Evolutionary conservation across 2,888 invertebrate genomes (phyloP).

Genomic region (Nomada fucata): DNA sequence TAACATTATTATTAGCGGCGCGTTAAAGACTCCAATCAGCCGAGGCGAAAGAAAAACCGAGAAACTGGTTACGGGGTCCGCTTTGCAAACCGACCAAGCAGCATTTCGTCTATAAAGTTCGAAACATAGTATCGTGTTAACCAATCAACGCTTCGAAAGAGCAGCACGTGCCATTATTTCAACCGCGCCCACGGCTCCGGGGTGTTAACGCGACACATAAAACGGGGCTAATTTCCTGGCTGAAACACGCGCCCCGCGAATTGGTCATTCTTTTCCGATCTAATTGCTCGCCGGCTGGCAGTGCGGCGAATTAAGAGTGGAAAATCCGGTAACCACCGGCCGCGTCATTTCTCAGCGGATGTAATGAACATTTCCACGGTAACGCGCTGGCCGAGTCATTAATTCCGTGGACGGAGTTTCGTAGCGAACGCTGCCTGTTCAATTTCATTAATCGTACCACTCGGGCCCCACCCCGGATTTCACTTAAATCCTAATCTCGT

Average conservation of each 20-base stretch:
- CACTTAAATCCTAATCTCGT: constrained; percentile 74
- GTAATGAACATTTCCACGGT: constrained; percentile 63
- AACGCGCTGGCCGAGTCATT: constrained; percentile 52
- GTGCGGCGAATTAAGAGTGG: constrained; percentile 52
- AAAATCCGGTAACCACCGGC: constrained; percentile 40
- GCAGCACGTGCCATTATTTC: not conserved
- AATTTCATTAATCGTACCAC: constrained; percentile 72
- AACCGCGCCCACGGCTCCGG: not conserved
- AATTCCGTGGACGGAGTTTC: constrained; percentile 66
- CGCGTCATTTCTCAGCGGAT: constrained; percentile 58
- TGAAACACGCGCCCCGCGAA: constrained; percentile 14
- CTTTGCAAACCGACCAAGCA: too few relatives aligned
- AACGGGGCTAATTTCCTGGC: constrained; percentile 41
- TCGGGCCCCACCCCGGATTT: constrained; percentile 49
- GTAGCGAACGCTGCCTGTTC: constrained; percentile 53
- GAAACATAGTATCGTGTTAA: not conserved
- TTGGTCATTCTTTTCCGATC: constrained; percentile 52
- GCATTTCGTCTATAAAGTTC: not conserved
- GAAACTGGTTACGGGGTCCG: not conserved
- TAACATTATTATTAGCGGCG: not conserved
- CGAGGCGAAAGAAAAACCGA: not conserved
- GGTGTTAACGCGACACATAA: constrained; percentile 27
- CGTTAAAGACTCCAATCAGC: not conserved
- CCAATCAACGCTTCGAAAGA: not conserved
- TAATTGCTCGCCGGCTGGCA: constrained; percentile 42